Conservation (phyloP, 1,140 invertebrate species). For the Nasonia longicornis region DNA sequence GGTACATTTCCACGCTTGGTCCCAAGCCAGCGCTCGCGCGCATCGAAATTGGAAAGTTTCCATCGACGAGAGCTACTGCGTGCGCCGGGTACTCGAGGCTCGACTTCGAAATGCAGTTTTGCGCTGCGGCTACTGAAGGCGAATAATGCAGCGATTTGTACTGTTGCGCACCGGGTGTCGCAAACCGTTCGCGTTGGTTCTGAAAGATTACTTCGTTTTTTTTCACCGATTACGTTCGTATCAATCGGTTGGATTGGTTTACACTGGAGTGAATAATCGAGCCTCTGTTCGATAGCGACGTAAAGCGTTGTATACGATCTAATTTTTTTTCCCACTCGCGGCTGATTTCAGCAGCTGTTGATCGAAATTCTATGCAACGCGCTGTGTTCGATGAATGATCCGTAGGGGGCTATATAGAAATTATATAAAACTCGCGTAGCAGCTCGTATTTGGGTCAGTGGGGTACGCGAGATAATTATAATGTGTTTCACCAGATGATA, state of each 20-base stretch:
- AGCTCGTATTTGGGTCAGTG: slow-evolving; percentile 1
- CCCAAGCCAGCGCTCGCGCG: slow-evolving; percentile 10
- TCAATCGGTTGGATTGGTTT: too few relatives aligned
- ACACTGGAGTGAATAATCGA: too few relatives aligned
- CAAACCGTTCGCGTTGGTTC: too few relatives aligned
- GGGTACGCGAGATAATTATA: not conserved
- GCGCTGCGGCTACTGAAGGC: not conserved
- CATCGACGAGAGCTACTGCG: slow-evolving; percentile 1
- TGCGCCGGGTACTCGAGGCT: not conserved
- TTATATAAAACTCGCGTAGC: not conserved
- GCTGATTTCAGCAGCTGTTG: not conserved
- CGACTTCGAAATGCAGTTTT: slow-evolving; percentile 6
- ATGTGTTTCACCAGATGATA: not conserved
- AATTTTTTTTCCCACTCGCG: not conserved
- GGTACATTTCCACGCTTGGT: slow-evolving; percentile 45
- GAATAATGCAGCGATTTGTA: not conserved
- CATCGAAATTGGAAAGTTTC: slow-evolving; percentile 46
- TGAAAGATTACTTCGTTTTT: too few relatives aligned
- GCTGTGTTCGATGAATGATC: not conserved
- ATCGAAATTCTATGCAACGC: not conserved
- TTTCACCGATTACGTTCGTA: too few relatives aligned
- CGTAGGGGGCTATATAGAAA: not conserved
- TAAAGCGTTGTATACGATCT: too few relatives aligned
- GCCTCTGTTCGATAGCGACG: too few relatives aligned
- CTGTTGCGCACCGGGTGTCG: too few relatives aligned